Conservation (phyloP, 2,113 vertebrate species). For the Seriola dumerili region DNA sequence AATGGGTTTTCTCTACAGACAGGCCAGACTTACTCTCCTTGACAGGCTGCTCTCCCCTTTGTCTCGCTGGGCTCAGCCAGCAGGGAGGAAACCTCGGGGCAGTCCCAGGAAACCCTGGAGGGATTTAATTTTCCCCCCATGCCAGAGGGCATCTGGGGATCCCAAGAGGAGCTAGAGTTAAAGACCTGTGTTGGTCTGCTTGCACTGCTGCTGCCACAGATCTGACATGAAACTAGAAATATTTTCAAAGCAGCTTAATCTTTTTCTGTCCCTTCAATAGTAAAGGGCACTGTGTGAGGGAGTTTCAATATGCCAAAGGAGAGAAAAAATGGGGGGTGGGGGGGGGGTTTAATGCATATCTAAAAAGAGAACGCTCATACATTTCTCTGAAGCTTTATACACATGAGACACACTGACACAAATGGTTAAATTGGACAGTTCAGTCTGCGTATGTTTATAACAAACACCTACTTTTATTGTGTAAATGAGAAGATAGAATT, state of each 20-base stretch:
- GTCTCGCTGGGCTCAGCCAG: constrained; percentile 23
- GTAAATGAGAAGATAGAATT: neutral
- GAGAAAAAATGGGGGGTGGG: neutral
- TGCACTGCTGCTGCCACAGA: constrained; percentile 18
- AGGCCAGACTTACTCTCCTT: constrained; percentile 4
- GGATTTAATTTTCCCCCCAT: constrained; percentile 42
- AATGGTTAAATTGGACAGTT: neutral
- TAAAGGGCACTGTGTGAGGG: constrained; percentile 7
- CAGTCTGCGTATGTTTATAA: neutral
- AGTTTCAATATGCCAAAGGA: constrained; percentile 32
- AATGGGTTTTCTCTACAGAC: constrained; percentile 13
- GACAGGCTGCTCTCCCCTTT: constrained; percentile 20
- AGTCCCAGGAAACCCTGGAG: constrained; percentile 32
- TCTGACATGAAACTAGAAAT: constrained; percentile 11
- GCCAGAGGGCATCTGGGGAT: constrained; percentile 34
- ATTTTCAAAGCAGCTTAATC: constrained; percentile 43
- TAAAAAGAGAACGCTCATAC: neutral
- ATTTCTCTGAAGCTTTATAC: neutral
- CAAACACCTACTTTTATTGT: neutral
- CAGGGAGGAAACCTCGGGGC: constrained; percentile 44
- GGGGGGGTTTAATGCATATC: neutral
- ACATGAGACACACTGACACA: neutral
- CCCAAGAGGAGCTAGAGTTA: constrained; percentile 37
- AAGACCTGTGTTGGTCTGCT: constrained; percentile 5
- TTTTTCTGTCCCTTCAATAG: constrained; percentile 16